Evolutionary conservation across 1,140 invertebrate genomes (phyloP), one percentile per base, ranked within the genome.

Genomic region (Euura lappo): DNA sequence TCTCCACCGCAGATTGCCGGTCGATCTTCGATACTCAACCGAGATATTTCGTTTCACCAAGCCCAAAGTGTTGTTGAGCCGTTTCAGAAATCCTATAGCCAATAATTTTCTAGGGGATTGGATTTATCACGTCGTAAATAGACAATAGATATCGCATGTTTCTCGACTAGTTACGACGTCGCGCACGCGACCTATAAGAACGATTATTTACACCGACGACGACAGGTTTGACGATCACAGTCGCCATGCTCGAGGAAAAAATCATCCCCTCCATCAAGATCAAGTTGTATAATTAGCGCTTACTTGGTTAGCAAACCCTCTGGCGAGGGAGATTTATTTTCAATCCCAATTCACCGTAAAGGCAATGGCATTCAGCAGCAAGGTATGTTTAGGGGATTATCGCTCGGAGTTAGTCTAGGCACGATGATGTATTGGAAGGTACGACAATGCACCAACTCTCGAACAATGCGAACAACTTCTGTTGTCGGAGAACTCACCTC

Each of bases 311-410:
- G 28, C 28, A 28, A 1, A 28, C 28, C 28, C 28, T 28, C 28
- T 28, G 28, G 28, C 28, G 73, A 6, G 44, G 8, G 72, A 72
- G 73, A 76, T 76, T 76, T 71, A 76, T 76, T 76, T 76, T 75
- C 74, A 75, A 77, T 77, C 75, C 71, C 60, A 69, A 74, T 73
- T 77, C 67, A 75, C 69, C 69, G 75, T 72, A 47, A 70, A 45
- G 2, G 47, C 47, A 51, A 51, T 28, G 74, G 76, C 76, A 77
- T 77, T 77, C 76, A 51, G 47, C 7, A 51, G 47, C 47, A 75
- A 76, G 77, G 75, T 78, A 78, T 77, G 76, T 79, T 82, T 77
- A 77, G 77, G 76, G 78, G 79, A 84, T 83, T 83, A 84, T 84
- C 79, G 79, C 78, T 76, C 76, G 72, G 81, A 83, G 79, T 83